These are phyloP conservation scores for Dolichotis patagonum DNA, from an alignment of 2,113 vertebrate genomes.

Conservation along the genomic window DNA sequence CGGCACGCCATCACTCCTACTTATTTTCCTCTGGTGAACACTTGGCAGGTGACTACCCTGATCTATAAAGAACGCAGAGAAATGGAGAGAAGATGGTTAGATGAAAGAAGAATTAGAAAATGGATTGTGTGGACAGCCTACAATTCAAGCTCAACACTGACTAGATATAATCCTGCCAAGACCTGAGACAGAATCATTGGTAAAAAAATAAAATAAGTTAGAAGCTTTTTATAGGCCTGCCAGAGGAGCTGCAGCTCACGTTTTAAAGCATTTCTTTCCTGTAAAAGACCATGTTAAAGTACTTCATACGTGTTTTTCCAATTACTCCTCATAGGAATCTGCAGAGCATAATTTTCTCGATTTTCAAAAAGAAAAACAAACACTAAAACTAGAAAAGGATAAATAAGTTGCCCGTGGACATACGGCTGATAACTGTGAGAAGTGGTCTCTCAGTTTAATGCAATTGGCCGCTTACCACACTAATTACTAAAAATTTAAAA, in stretches of 20 bases:
- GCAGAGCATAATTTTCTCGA: not conserved
- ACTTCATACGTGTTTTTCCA: not conserved
- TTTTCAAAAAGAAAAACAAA: constrained; percentile 25
- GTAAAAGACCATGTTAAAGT: not conserved
- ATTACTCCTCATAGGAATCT: not conserved
- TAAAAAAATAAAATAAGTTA: not conserved
- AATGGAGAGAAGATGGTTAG: not conserved
- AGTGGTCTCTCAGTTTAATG: not conserved
- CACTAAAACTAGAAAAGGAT: not conserved
- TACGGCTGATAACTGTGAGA: not conserved
- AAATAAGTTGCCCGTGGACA: not conserved
- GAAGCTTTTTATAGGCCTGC: not conserved
- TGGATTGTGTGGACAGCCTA: not conserved
- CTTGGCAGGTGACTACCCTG: not conserved
- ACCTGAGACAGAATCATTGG: not conserved
- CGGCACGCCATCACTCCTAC: not conserved
- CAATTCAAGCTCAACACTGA: not conserved
- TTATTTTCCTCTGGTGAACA: not conserved
- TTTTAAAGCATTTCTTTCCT: not conserved
- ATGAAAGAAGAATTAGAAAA: not conserved
- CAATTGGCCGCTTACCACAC: not conserved
- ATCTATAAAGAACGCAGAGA: not conserved
- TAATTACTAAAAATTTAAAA: not conserved
- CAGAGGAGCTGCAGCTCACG: not conserved
- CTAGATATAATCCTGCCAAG: not conserved